Evolutionary conservation across 2,888 invertebrate species (phyloP).

Genomic region (Drosophila multiciliata): DNA sequence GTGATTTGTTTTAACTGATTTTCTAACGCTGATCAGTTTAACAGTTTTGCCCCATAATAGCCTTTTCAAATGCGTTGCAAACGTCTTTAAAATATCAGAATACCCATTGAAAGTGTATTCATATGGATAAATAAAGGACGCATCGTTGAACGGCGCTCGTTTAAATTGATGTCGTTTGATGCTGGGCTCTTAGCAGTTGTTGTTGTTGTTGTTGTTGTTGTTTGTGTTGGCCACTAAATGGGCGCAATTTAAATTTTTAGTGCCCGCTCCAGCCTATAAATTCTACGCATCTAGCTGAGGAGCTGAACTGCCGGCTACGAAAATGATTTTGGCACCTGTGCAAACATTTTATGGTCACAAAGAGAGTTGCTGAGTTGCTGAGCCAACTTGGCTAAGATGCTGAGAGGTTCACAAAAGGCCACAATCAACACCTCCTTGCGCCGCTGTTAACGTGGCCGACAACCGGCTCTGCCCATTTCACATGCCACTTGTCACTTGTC

Average conservation of each 20-base stretch:
- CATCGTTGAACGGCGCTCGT: slow-evolving; percentile 59
- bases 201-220: slow-evolving; percentile 17
- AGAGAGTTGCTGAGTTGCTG: slow-evolving; percentile 24
- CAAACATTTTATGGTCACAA: slow-evolving; percentile 48
- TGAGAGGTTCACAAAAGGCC: slow-evolving; percentile 57
- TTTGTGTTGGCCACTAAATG: slow-evolving; percentile 62
- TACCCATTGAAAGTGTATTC: not conserved
- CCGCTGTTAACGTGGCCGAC: slow-evolving; percentile 3
- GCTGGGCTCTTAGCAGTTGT: slow-evolving; percentile 24
- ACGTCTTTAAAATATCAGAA: not conserved
- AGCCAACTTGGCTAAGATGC: slow-evolving; percentile 15
- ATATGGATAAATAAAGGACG: slow-evolving; percentile 32
- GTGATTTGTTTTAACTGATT: not conserved
- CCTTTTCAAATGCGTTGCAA: not conserved
- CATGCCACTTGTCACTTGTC: slow-evolving; percentile 6
- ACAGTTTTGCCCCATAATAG: not conserved
- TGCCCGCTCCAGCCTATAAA: slow-evolving; percentile 68
- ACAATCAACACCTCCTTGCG: slow-evolving; percentile 69
- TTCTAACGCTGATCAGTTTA: not conserved
- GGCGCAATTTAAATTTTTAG: slow-evolving; percentile 77
- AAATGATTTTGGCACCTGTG: slow-evolving; percentile 64
- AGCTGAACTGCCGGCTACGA: slow-evolving; percentile 16
- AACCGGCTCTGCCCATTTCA: not conserved
- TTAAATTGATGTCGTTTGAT: slow-evolving; percentile 69
- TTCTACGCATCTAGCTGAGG: slow-evolving; percentile 53